Evolutionary conservation across 2,888 invertebrate species (phyloP).

Genomic region (Cecidostiba fungosa): DNA sequence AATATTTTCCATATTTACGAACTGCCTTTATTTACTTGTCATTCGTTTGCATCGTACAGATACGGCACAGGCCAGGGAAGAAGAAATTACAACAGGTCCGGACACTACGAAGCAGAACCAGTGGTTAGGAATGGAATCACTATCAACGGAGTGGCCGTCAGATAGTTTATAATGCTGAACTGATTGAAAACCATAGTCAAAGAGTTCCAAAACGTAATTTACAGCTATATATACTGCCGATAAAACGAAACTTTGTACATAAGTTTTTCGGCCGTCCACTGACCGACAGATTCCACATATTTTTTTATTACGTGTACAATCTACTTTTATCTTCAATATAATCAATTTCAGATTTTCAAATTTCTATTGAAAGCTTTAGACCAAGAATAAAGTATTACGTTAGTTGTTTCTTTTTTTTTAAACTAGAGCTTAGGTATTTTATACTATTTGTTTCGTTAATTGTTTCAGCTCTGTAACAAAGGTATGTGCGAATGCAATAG

Average conservation of each 20-base stretch:
- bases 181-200: slow-evolving; percentile 58
- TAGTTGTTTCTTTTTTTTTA: slow-evolving; percentile 28
- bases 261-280: slow-evolving; percentile 28
- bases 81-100: slow-evolving; percentile 75
- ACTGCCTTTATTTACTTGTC: slow-evolving; percentile 71
- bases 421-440: slow-evolving; percentile 51
- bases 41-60: slow-evolving; percentile 65
- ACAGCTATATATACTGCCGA: slow-evolving; percentile 40
- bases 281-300: slow-evolving; percentile 33
- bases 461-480: slow-evolving; percentile 30
- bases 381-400: slow-evolving; percentile 60
- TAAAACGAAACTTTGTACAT: slow-evolving; percentile 56
- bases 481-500: slow-evolving; percentile 29
- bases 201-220: slow-evolving; percentile 62
- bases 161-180: slow-evolving; percentile 81
- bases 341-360: slow-evolving; percentile 21
- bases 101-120: slow-evolving; percentile 86
- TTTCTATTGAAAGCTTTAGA: slow-evolving; percentile 61
- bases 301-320: slow-evolving; percentile 45
- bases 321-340: slow-evolving; percentile 30
- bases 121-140: slow-evolving; percentile 86
- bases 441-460: slow-evolving; percentile 61
- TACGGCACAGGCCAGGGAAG: slow-evolving; percentile 74
- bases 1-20: slow-evolving; percentile 72
- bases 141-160: slow-evolving; percentile 93